phyloP scores from a whole-genome alignment of 37 sponge, comb jelly and placozoan species.

The Beroe forskalii region DNA sequence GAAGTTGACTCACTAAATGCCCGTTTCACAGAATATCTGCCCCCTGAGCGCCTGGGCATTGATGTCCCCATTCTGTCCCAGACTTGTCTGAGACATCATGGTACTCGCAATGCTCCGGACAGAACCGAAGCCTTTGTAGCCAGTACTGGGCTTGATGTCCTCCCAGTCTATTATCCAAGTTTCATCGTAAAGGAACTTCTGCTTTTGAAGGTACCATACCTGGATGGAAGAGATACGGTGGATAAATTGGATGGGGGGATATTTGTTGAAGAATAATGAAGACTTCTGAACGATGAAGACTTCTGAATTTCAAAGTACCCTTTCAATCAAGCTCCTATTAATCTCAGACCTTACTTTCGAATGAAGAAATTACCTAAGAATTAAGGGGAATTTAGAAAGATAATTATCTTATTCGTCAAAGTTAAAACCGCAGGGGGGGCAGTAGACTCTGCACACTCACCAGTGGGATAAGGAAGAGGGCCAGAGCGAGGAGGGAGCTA shows the following conservation, averaged over 20 bases:
- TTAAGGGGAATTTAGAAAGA: too few relatives aligned
- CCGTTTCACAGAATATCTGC: slow-evolving; percentile 66
- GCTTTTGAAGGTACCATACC: slow-evolving; percentile 72
- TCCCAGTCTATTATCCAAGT: slow-evolving; percentile 82
- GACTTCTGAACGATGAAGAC: too few relatives aligned
- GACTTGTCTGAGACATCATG: slow-evolving; percentile 38
- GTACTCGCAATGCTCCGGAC: slow-evolving; percentile 31
- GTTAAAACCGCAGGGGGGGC: too few relatives aligned
- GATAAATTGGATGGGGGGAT: too few relatives aligned
- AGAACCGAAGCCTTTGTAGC: slow-evolving; percentile 45
- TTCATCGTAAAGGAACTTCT: slow-evolving; percentile 80
- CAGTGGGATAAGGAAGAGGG: slow-evolving; percentile 31
- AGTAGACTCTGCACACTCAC: neutral
- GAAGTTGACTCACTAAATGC: slow-evolving; percentile 68
- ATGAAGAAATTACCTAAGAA: too few relatives aligned
- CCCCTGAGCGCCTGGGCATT: neutral
- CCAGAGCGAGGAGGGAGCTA: neutral
- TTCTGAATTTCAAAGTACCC: too few relatives aligned
- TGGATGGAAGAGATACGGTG: slow-evolving; percentile 52
- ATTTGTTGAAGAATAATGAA: too few relatives aligned
- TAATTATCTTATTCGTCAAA: neutral
- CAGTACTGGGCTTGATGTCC: slow-evolving; percentile 70
- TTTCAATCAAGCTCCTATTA: too few relatives aligned
- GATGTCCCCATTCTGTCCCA: slow-evolving; percentile 46
- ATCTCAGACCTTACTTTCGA: too few relatives aligned